Evolutionary conservation across 2,113 vertebrate genomes (phyloP), one percentile per base, ranked within the genome.

Genomic region (Lasiurus cinereus): DNA sequence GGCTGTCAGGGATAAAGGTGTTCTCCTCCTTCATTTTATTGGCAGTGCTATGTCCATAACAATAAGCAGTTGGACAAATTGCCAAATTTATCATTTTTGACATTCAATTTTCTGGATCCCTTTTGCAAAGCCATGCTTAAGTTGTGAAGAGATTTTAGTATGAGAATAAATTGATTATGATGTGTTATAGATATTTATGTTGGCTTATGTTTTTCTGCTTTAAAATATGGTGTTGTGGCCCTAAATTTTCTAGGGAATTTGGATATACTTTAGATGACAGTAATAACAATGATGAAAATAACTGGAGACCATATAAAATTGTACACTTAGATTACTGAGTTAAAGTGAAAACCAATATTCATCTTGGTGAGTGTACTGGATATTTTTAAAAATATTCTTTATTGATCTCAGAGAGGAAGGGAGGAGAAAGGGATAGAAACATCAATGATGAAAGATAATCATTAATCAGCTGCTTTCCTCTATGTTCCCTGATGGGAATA

Each of bases 31-130:
- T 90, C 54, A 95, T 97, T 98, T 97, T 97, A 92, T 95, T 90
- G 33, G 93, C 94, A 90, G 10, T 97, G 93, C 88, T 91, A 97
- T 97, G 91, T 84, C 77, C 88, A 86, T 91, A 97, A 97, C 33
- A 97, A 97, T 96, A 97, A 97, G 82, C 94, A 94, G 87, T 89
- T 97, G 97, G 97, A 96, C 86, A 98, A 98, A 98, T 94, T 96
- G 97, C 97, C 92, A 98, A 83, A 97, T 98, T 98, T 98, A 97
- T 98, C 98, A 98, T 97, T 83, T 87, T 90, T 98, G 98, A 97
- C 96, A 97, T 95, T 92, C 90, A 98, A 96, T 98, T 98, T 98
- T 97, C 96, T 97, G 72, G 90, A 66, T 96, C 89, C 43, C 59
- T 98, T 98, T 97, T 97, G 90, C 73, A 95, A 98, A 98, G 88